These are phyloP conservation scores for Xanthia icteritia DNA, from an alignment of 2,888 invertebrate genomes.

Conservation along the genomic window DNA sequence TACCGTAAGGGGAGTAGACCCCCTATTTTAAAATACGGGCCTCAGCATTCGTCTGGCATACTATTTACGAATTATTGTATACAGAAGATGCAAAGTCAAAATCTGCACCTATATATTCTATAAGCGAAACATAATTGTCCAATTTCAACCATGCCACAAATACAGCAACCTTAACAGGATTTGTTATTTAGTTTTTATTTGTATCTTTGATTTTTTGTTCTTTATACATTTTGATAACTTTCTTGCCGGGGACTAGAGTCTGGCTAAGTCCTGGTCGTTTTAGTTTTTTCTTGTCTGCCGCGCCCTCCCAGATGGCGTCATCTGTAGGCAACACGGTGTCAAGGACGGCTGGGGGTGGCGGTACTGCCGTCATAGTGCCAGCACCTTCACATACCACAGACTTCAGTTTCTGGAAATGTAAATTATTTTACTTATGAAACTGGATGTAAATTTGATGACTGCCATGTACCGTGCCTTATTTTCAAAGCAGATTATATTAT, in stretches of 20 bases:
- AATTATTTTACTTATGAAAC: not conserved
- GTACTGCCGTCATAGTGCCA: conserved; percentile 81
- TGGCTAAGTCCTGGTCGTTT: conserved; percentile 95
- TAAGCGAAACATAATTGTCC: not conserved
- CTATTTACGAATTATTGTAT: not conserved
- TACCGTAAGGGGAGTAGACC: no score
- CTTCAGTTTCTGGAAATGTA: conserved; percentile 82
- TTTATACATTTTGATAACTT: conserved; percentile 95
- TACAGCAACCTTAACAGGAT: conserved; percentile 42
- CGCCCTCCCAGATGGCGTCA: conserved; percentile 88
- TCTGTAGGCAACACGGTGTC: conserved; percentile 78
- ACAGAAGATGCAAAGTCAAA: conserved; percentile 6
- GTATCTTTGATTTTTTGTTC: conserved; percentile 90
- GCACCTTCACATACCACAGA: conserved; percentile 85
- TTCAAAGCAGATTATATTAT: not conserved
- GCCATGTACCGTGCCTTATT: no score
- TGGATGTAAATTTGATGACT: not conserved
- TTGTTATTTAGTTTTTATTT: conserved; percentile 72
- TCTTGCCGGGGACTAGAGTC: conserved; percentile 95
- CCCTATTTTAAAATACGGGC: not conserved
- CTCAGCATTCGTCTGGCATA: not conserved
- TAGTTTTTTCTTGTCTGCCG: conserved; percentile 90
- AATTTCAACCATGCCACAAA: conserved; percentile 46
- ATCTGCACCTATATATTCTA: not conserved
- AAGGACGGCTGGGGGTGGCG: conserved; percentile 76